Conservation (phyloP, 1,140 invertebrate genomes). For the Drosophila burlai region DNA sequence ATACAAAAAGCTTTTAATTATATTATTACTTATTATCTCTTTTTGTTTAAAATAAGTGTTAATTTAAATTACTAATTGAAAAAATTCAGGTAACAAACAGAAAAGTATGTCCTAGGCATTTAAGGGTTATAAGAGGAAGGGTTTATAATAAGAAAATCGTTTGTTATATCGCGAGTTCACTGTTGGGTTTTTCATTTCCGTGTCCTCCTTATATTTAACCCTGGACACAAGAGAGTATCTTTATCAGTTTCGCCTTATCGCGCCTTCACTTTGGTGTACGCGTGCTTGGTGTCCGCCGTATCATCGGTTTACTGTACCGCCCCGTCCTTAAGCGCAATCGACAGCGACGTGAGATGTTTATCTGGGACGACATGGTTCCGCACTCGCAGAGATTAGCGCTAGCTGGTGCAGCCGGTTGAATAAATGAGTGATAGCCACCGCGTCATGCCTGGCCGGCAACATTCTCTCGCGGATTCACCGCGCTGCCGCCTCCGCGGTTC, state of each 20-base stretch:
- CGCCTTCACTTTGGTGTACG: not conserved
- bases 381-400: constrained; percentile 41
- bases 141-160: not conserved
- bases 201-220: not conserved
- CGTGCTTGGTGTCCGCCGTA: constrained; percentile 1
- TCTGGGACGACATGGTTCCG: constrained; percentile 36
- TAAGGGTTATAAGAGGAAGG: not conserved
- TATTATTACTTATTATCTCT: no score
- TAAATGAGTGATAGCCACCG: constrained; percentile 1
- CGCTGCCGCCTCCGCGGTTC: not conserved
- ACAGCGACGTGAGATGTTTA: constrained; percentile 32
- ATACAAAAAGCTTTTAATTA: no score
- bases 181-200: not conserved
- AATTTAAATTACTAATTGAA: no score
- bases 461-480: constrained; percentile 15
- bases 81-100: no score
- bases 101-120: not conserved
- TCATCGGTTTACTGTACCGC: constrained; percentile 27
- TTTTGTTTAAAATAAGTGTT: no score
- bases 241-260: not conserved
- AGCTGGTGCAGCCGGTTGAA: not conserved
- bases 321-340: constrained; percentile 22
- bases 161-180: not conserved
- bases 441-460: constrained; percentile 14
- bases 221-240: not conserved